These are phyloP conservation scores for Apolygus lucorum DNA, from an alignment of 1,140 invertebrate species.

Conservation along the genomic window DNA sequence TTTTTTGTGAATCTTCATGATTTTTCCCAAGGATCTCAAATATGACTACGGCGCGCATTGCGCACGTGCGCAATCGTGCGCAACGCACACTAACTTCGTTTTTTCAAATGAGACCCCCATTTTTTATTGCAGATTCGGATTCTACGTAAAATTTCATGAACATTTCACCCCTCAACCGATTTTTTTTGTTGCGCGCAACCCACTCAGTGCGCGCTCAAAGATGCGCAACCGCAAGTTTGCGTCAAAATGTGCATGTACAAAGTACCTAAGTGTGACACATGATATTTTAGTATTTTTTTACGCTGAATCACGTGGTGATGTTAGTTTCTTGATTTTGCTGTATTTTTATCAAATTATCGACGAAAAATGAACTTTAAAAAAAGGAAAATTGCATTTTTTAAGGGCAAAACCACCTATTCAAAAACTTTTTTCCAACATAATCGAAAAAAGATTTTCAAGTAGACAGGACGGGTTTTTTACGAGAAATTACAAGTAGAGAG, in stretches of 20 bases:
- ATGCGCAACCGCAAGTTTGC: background rate
- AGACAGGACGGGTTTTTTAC: background rate
- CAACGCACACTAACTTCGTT: background rate
- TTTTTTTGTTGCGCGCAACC: background rate
- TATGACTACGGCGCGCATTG: too few species aligned
- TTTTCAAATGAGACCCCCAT: background rate
- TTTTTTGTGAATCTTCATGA: background rate
- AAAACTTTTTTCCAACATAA: background rate
- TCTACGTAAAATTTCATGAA: background rate
- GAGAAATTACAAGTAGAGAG: background rate
- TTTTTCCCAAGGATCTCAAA: background rate
- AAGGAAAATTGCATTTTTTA: background rate
- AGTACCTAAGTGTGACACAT: background rate
- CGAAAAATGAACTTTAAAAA: background rate
- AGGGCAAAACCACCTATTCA: too few species aligned
- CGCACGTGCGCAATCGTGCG: too few species aligned
- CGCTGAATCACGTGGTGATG: background rate
- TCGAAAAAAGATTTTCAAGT: background rate
- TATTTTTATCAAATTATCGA: background rate
- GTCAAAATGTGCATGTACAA: background rate
- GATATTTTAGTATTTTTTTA: background rate
- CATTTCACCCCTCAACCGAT: background rate
- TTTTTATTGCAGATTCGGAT: background rate
- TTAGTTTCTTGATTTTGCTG: background rate
- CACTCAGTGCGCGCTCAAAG: background rate